A percentile compares a stretch with the other conserved stretches of the same genome.
These are phyloP conservation scores for Rutilus rutilus DNA, from an alignment of 2,113 vertebrate species.

Conservation along the genomic window DNA sequence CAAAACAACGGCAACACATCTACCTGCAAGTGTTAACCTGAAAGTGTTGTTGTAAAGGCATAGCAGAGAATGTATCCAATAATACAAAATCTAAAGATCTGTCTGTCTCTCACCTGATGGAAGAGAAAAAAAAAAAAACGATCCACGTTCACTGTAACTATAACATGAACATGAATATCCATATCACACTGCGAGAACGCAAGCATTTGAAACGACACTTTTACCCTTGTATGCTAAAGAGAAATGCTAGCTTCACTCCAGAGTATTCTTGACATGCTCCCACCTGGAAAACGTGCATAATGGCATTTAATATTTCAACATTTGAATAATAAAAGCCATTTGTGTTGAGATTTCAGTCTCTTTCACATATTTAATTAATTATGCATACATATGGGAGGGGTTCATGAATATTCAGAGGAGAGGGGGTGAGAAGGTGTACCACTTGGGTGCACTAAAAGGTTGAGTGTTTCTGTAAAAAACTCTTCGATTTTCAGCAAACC, in stretches of 20 bases:
- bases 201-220: conserved; percentile 1
- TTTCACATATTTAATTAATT: conserved; percentile 42
- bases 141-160: background rate
- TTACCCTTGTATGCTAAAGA: background rate
- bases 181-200: background rate
- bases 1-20: background rate
- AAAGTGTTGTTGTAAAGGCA: background rate
- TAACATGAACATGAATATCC: background rate
- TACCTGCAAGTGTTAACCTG: background rate
- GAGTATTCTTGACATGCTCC: conserved; percentile 30
- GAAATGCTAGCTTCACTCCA: background rate
- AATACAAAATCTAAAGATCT: background rate
- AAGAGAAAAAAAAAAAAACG: too few relatives aligned
- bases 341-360: conserved; percentile 36
- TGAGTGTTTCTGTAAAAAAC: background rate
- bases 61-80: background rate
- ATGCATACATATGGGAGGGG: conserved; percentile 32
- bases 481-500: background rate
- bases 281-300: conserved; percentile 17
- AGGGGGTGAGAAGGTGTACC: conserved; percentile 5
- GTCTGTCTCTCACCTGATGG: background rate
- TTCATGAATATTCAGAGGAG: conserved; percentile 55
- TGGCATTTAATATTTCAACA: conserved; percentile 45
- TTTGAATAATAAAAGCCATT: conserved; percentile 52
- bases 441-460: conserved; percentile 20